Conservation (phyloP, 2,113 vertebrate genomes). For the Antigone vipio region DNA sequence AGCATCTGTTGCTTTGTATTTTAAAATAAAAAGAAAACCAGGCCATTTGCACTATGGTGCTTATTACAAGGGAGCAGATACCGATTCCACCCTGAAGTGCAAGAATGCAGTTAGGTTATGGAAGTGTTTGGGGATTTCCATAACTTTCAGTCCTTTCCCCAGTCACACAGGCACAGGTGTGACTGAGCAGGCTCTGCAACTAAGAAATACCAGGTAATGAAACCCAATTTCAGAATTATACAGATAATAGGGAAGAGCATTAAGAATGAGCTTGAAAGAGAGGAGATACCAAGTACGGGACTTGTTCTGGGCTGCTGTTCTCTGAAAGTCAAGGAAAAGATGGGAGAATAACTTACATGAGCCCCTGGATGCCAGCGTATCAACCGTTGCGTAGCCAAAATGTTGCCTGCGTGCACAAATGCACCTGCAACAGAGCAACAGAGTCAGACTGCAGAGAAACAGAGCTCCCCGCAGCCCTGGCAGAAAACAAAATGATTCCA, state of each 20-base stretch:
- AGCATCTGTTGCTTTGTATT: conserved; percentile 8
- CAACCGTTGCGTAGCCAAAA: conserved; percentile 87
- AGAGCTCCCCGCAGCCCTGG: not conserved
- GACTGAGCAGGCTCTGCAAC: not conserved
- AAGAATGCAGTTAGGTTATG: not conserved
- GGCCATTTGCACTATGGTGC: not conserved
- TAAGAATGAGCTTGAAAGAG: not conserved
- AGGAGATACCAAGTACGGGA: not conserved
- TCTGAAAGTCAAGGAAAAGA: not conserved
- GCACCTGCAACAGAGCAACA: conserved; percentile 73
- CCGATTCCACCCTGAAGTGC: not conserved
- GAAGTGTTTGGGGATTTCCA: not conserved
- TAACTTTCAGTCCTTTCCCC: not conserved
- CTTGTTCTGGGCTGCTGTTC: not conserved
- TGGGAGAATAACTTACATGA: conserved; percentile 79
- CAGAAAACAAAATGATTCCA: not conserved
- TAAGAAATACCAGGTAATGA: not conserved
- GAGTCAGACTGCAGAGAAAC: not conserved
- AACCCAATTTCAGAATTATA: not conserved
- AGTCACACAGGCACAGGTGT: not conserved
- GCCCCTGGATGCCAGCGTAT: conserved; percentile 94
- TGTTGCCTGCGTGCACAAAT: conserved; percentile 90
- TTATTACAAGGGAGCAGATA: not conserved
- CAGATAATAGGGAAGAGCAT: not conserved
- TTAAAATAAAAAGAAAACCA: not conserved